Percentiles rank a stretch among this genome's conserved stretches.
These are phyloP conservation scores for Meleagris gallopavo DNA, from an alignment of 2,113 vertebrate genomes.

Conservation along the genomic window DNA sequence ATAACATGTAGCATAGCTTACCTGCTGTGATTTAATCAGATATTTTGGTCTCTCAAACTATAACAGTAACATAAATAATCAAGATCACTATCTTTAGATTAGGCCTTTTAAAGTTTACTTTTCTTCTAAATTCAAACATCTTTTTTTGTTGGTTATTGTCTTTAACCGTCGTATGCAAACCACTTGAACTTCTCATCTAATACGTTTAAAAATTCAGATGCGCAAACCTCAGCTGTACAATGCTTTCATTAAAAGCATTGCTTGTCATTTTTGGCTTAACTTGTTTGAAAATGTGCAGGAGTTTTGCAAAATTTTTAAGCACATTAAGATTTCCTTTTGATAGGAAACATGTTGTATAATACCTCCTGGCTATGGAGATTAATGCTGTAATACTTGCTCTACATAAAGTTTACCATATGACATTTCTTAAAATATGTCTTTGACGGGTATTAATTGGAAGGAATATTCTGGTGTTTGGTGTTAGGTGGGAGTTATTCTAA, in stretches of 20 bases:
- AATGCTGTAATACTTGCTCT: neutral
- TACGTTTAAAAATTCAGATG: slow-evolving; percentile 25
- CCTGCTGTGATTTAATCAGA: slow-evolving; percentile 74
- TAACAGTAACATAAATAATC: slow-evolving; percentile 55
- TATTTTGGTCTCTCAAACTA: slow-evolving; percentile 41
- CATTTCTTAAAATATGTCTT: neutral
- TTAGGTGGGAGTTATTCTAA: neutral
- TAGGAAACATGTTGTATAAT: neutral
- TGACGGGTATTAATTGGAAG: neutral
- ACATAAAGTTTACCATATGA: neutral
- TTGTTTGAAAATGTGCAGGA: neutral
- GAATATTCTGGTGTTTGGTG: neutral
- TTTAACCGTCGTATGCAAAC: neutral
- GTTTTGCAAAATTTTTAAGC: neutral
- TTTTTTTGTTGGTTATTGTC: neutral
- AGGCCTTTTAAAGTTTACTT: neutral
- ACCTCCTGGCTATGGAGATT: neutral
- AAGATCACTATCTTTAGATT: slow-evolving; percentile 51
- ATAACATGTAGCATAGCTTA: slow-evolving; percentile 44
- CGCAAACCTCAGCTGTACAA: slow-evolving; percentile 21
- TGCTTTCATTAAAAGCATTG: neutral
- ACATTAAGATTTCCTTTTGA: slow-evolving; percentile 1
- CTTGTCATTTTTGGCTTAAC: slow-evolving; percentile 24
- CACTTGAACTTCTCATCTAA: slow-evolving; percentile 8
- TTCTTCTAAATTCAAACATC: neutral